Conservation (phyloP, 2,888 invertebrate species). For the Microplitis manilae region DNA sequence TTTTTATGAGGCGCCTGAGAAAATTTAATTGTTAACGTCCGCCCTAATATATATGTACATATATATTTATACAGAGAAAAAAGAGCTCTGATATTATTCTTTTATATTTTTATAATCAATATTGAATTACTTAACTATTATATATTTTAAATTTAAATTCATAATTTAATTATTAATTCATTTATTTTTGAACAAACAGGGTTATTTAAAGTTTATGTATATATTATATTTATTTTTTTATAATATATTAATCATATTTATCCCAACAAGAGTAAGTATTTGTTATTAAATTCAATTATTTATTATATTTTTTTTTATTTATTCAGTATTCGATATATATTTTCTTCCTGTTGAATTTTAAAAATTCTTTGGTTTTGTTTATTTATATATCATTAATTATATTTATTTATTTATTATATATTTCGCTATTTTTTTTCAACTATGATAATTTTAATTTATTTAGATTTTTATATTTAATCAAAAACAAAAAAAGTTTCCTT, state of each 20-base stretch:
- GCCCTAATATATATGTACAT: too few species aligned
- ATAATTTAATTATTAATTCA: slow-evolving; percentile 51
- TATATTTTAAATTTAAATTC: slow-evolving; percentile 47
- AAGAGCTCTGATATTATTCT: slow-evolving; percentile 39
- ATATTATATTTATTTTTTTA: slow-evolving; percentile 54
- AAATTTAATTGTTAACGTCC: too few species aligned
- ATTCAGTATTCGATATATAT: slow-evolving; percentile 16
- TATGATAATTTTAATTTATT: slow-evolving; percentile 33
- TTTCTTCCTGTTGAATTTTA: slow-evolving; percentile 32
- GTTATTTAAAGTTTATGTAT: slow-evolving; percentile 66
- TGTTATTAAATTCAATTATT: slow-evolving; percentile 55
- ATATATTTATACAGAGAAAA: too few species aligned
- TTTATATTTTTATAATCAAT: neutral
- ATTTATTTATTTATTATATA: slow-evolving; percentile 19
- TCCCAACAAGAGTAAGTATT: slow-evolving; percentile 66
- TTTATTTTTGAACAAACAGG: slow-evolving; percentile 67
- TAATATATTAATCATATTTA: slow-evolving; percentile 61
- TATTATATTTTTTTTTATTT: slow-evolving; percentile 49
- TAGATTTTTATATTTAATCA: slow-evolving; percentile 14
- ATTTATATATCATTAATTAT: neutral
- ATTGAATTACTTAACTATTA: neutral
- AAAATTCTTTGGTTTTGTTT: slow-evolving; percentile 37
- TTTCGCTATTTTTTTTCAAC: too few species aligned
- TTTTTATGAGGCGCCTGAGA: too few species aligned
- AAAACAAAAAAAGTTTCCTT: too few species aligned